These are phyloP conservation scores for Taenioides sp. DNA, from an alignment of 2,797 vertebrate species.

Conservation along the genomic window DNA sequence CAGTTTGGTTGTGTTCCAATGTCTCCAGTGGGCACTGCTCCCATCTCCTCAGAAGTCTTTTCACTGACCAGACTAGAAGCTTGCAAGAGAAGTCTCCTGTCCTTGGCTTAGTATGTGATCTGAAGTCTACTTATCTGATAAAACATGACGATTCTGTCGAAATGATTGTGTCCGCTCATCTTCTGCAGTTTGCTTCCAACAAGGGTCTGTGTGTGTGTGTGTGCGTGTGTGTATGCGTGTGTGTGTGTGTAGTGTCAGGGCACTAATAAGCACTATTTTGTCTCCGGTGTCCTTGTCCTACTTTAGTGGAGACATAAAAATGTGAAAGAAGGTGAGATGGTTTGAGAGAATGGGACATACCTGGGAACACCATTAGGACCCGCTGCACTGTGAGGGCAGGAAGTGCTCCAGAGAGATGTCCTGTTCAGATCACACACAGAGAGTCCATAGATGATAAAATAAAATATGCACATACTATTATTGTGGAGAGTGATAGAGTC, in stretches of 20 bases:
- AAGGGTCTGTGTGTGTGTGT: background rate
- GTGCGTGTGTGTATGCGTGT: too few relatives aligned
- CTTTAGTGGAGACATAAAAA: constrained; percentile 41
- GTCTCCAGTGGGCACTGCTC: background rate
- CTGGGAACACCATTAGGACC: constrained; percentile 40
- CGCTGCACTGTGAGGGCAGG: constrained; percentile 50
- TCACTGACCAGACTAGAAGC: constrained; percentile 10
- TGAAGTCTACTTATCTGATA: constrained; percentile 53
- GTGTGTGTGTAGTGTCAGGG: constrained; percentile 9
- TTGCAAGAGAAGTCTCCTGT: constrained; percentile 22
- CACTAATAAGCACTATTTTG: constrained; percentile 56
- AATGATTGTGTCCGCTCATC: constrained; percentile 52
- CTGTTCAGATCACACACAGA: constrained; percentile 7
- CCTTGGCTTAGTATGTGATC: constrained; percentile 40
- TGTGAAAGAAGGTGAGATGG: constrained; percentile 7
- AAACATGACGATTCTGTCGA: constrained; percentile 51
- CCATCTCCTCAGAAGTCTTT: constrained; percentile 4
- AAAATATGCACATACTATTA: background rate
- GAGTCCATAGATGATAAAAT: background rate
- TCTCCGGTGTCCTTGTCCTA: constrained; percentile 70
- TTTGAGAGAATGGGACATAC: background rate
- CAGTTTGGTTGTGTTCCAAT: constrained; percentile 8
- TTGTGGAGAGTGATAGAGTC: background rate
- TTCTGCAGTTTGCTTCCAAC: constrained; percentile 55
- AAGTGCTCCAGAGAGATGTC: constrained; percentile 23